Evolutionary conservation across 2,888 invertebrate genomes (phyloP), one percentile per base, ranked within the genome.

Genomic region (Ophion obscuratus): DNA sequence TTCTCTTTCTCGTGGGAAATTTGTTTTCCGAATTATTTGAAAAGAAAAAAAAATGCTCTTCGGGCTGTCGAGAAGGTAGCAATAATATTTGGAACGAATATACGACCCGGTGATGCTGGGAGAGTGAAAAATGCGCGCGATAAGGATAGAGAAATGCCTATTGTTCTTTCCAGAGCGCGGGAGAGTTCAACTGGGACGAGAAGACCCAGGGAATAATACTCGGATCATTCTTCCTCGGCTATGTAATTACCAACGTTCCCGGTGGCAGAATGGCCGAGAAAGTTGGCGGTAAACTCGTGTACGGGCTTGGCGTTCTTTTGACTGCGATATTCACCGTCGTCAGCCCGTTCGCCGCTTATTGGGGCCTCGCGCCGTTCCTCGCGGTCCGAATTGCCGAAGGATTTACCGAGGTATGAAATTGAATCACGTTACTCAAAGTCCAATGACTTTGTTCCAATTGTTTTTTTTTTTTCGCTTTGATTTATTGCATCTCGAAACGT

Each of bases 261-360:
- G 97, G 97, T 61, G 97, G 97, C 1, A 95, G 97, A 89, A 95
- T 98, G 94, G 98, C 99, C 0, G 98, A 98, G 94, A 95, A 96
- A 88, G 96, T 96, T 92, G 99, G 99, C 57, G 98, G 98, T n/a
- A 98, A 98, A 94, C 95, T 97, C 86, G 96, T 98, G 3, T 98
- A 97, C 92, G 98, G 98, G 20, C 93, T 97, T 53, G 98, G 98
- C 6, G 96, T 98, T 0, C 95, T 98, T 70, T 94, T 98, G 67
- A 97, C 98, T 5, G 97, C 98, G 7, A 92, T 98, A 79, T 96
- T 98, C 89, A 98, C 98, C 0, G 95, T 98, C 27, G 94, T 98
- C 20, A 98, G 97, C 84, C 98, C 98, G 0, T 95, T 97, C 83
- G 97, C 98, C 0, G 98, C 98, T 0, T 94, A 94, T 79, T 95